Conservation (phyloP, 92 coral and sea anemone genomes). For the Chrysogorgia sp. region DNA sequence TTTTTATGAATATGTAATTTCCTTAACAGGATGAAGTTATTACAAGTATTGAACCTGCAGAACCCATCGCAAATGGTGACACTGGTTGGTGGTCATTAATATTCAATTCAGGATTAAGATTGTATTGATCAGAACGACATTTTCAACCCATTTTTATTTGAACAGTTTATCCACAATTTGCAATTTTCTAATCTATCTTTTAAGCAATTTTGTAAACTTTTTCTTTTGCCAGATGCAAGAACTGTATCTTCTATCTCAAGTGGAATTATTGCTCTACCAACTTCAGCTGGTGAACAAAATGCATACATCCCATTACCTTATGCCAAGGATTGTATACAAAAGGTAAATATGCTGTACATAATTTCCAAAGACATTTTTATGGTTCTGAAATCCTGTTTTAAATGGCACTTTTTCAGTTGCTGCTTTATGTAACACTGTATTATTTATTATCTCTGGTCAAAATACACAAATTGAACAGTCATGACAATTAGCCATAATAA, state of each 20-base stretch:
- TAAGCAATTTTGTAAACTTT: too few species aligned
- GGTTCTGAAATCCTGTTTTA: not conserved
- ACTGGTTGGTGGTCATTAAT: slow-evolving; percentile 10
- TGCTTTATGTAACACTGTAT: too few species aligned
- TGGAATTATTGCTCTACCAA: slow-evolving; percentile 86
- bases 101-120: not conserved
- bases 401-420: too few species aligned
- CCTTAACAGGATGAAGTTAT: slow-evolving; percentile 6
- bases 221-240: not conserved
- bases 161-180: too few species aligned
- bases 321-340: slow-evolving; percentile 92
- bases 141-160: too few species aligned
- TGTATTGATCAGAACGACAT: not conserved
- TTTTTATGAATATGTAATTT: not conserved
- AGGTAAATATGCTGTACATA: slow-evolving; percentile 51
- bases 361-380: not conserved
- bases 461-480: too few species aligned
- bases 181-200: not conserved
- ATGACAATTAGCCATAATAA: too few species aligned
- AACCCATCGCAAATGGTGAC: slow-evolving; percentile 1
- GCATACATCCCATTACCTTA: slow-evolving; percentile 85
- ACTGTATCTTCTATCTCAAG: slow-evolving; percentile 74
- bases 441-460: too few species aligned
- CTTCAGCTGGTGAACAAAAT: slow-evolving; percentile 91
- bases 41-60: slow-evolving; percentile 13